phyloP scores from a whole-genome alignment of 2,113 vertebrate species.

The Melanostigma gelatinosum region DNA sequence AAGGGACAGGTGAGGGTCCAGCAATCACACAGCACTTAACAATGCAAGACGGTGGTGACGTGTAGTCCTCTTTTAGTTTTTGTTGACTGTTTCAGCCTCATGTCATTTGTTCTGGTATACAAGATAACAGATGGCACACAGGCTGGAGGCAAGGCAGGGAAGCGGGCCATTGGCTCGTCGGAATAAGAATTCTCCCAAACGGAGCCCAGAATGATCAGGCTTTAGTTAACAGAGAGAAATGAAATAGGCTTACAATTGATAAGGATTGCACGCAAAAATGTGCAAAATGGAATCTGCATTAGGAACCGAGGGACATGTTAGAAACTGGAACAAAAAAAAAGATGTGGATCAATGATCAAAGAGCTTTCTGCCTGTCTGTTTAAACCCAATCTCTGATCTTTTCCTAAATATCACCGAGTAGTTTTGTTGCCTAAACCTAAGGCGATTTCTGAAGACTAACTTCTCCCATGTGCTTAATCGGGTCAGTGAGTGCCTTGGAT shows the following conservation, averaged over 20 bases:
- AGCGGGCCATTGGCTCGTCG: neutral
- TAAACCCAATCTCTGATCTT: neutral
- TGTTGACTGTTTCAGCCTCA: constrained; percentile 2
- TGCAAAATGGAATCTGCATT: neutral
- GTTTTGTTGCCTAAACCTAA: neutral
- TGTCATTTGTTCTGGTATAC: constrained; percentile 15
- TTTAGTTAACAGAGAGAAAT: constrained; percentile 2
- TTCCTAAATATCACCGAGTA: neutral
- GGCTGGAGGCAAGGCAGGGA: constrained; percentile 6
- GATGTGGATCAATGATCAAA: neutral
- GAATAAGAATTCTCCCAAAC: neutral
- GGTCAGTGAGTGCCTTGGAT: neutral
- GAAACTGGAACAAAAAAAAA: too few relatives aligned
- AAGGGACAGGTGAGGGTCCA: neutral
- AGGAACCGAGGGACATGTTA: too few relatives aligned
- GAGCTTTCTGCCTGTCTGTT: neutral
- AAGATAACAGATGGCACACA: constrained; percentile 30
- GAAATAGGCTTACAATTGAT: neutral
- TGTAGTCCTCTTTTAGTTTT: neutral
- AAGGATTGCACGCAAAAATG: neutral
- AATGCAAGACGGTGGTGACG: neutral
- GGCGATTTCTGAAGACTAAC: neutral
- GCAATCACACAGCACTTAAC: neutral
- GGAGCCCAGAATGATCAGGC: neutral
- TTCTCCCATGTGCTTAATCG: neutral